Evolutionary conservation across 2,797 vertebrate species (phyloP), one percentile per base, ranked within the genome.

Genomic region (Nannoperca obscura): DNA sequence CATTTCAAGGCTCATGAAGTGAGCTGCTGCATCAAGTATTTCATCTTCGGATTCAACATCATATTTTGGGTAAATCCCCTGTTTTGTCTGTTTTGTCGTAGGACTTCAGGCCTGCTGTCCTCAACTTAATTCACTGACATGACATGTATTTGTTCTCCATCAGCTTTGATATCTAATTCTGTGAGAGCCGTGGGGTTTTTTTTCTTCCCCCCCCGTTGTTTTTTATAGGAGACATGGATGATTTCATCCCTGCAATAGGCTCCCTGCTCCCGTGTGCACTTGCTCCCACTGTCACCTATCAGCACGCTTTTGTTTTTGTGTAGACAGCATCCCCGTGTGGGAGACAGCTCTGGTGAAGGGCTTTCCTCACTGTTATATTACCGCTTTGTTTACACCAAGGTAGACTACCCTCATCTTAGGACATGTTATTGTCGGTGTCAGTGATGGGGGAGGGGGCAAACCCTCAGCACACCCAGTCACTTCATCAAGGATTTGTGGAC

Each of bases 1-100:
- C 97, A 99, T 90, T 99, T 99, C 92, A 98, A 97, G 93, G 98
- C 97, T 88, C 98, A 98, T 49, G 98, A 99, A 96, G 98, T 99
- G 94, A 99, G 98, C 94, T 99, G 98, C 95, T 99, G 98, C 94
- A 99, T 99, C 92, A 99, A 99, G 88, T 99, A 99, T 84, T 99
- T 99, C 89, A 99, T 99, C 80, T 99, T 99, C 72, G 98, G 98
- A 74, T 99, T 99, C 95, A 99, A 99, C 93, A 98, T 99, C 84
- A 99, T 99, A 88, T 99, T 99, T 92, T 99, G 98, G 98, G 98
- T 99, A 90, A 98, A 97, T 95, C 68, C 50, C 42, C 12, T 44
- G 46, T 62, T 65, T 8, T 65, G n/a, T 30, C 22, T 58, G 58
- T 65, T n/a, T n/a, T n/a, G n/a, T n/a, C n/a, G n/a, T n/a, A 8